Base-by-base conservation (phyloP, 2,797 vertebrate species). In the Sebastes iracundus region DNA sequence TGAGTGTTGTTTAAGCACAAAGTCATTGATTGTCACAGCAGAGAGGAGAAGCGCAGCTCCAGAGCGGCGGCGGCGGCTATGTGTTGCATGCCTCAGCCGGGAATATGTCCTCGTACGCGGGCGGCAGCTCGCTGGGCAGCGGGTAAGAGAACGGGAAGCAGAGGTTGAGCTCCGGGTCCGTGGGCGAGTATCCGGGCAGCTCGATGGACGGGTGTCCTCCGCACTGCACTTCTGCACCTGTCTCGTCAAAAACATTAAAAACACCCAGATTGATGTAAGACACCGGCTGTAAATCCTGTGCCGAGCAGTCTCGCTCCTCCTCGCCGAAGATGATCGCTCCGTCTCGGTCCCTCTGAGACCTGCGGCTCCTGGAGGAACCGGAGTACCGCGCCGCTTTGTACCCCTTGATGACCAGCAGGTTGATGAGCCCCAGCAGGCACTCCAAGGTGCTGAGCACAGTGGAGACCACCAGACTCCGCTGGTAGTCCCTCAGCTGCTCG, bases 201-300 rank as follows among this genome's bases (percentile, higher is more conserved):
- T 99, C 97, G 81, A 97, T 94, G 5, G 97, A 99, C 25, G 98
- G 98, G 87, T 99, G 98, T 3, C 97, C 98, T 2, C 97, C 96
- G 75, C 97, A 96, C 75, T 96, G 96, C 86, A 96, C 97, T 83
- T 98, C 98, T 79, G 96, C 97, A 4, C 97, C 97, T 8, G 96
- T 96, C 93, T 97, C 97, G 77, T 97, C 96, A 32, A 93, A 88
- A 77, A 96, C 95, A 66, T 94, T 95, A 88, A 97, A 96, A 78
- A 96, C 96, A 13, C 97, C 97, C 88, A 98, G 87, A 87, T 97
- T 97, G 92, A 99, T 98, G 94, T 97, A 99, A 80, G 98, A 98
- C 80, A 98, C 98, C 3, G 97, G 96, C 88, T 97, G 97, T 89
- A 95, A 95, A 76, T 93, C 94, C 91, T 38, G 38, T 38, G 86